Evolutionary conservation across 2,113 vertebrate species (phyloP).

Genomic region (Indicator indicator): DNA sequence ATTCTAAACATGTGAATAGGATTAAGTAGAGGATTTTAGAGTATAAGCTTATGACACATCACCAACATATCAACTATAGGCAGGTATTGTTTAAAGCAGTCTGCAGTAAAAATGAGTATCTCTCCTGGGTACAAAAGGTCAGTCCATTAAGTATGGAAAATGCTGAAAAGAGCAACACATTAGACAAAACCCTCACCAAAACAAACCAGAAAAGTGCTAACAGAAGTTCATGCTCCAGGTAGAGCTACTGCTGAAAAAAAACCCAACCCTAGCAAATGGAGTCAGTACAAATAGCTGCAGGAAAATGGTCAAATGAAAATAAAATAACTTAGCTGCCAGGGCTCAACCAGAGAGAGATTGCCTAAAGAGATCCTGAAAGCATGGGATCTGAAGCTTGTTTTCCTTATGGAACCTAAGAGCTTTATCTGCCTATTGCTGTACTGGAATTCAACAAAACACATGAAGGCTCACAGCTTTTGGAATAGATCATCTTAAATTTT

Average conservation of each 20-base stretch:
- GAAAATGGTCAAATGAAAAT: not conserved
- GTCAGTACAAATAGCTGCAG: not conserved
- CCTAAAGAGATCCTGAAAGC: not conserved
- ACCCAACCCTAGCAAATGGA: not conserved
- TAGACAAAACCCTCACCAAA: not conserved
- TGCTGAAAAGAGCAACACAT: not conserved
- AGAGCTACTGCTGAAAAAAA: not conserved
- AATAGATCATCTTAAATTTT: not conserved
- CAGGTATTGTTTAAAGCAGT: not conserved
- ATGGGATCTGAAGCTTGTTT: not conserved
- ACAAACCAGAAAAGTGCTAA: not conserved
- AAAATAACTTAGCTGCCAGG: not conserved
- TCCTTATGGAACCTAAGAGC: not conserved
- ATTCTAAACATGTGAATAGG: not conserved
- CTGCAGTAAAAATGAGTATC: accelerated
- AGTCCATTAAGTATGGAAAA: not conserved
- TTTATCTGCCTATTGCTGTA: not conserved
- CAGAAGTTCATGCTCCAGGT: not conserved
- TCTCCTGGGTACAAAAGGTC: not conserved
- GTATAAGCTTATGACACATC: not conserved
- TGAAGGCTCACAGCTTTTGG: not conserved
- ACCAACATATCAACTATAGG: not conserved
- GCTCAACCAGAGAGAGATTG: not conserved
- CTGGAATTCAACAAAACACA: not conserved
- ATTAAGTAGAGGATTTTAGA: not conserved